A percentile compares a stretch with the other conserved stretches of the same genome.
Evolutionary conservation across 2,113 vertebrate species (phyloP).

Genomic region (Psilopogon haemacephalus): DNA sequence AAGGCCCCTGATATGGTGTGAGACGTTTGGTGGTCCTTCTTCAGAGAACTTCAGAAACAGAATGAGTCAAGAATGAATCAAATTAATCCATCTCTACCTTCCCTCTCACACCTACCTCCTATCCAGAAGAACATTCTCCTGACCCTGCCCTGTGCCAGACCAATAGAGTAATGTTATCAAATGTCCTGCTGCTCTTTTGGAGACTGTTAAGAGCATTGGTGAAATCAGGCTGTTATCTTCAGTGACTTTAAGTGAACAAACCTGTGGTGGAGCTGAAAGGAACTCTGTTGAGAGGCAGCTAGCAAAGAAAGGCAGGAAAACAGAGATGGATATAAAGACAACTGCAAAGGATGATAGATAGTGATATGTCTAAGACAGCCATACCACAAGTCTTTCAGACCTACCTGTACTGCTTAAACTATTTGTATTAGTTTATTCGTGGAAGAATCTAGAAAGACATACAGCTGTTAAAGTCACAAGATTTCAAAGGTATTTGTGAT

Average conservation of each 20-base stretch:
- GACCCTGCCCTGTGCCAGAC: neutral
- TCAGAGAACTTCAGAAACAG: neutral
- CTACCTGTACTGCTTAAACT: neutral
- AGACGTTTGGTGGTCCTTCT: neutral
- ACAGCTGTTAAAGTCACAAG: neutral
- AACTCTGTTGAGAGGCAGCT: neutral
- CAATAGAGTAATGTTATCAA: neutral
- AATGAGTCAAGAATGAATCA: neutral
- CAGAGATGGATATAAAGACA: neutral
- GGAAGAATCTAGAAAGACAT: neutral
- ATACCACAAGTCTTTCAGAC: neutral
- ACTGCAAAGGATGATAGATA: neutral
- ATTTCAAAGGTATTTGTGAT: neutral
- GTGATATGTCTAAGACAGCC: neutral
- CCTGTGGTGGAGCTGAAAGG: neutral
- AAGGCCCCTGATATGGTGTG: neutral
- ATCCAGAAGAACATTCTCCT: fast-evolving
- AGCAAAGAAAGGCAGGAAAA: neutral
- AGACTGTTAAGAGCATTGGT: neutral
- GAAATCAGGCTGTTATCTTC: neutral
- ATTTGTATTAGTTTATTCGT: neutral
- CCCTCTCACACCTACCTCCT: neutral
- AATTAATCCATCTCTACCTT: neutral
- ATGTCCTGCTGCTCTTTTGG: neutral
- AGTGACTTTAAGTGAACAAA: neutral